These are phyloP conservation scores for Embidobia sp. DNA, from an alignment of 2,888 invertebrate species.

Conservation along the genomic window DNA sequence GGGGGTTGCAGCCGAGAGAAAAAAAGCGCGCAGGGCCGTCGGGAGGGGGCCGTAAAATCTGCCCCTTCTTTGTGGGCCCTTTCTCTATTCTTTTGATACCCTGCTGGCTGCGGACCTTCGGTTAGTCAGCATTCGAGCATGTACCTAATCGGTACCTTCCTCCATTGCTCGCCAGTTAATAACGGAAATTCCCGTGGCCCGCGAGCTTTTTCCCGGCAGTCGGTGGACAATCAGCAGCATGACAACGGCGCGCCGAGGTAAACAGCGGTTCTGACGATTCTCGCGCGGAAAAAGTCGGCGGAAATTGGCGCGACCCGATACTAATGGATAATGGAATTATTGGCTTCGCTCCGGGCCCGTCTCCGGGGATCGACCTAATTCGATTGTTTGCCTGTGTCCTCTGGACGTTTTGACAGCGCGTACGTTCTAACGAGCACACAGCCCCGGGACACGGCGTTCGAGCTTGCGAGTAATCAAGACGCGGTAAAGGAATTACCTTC, in stretches of 20 bases:
- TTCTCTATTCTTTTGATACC: slow-evolving; percentile 81
- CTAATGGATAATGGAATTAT: slow-evolving; percentile 82
- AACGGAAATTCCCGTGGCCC: neutral
- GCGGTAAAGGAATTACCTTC: slow-evolving; percentile 43
- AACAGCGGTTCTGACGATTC: slow-evolving; percentile 4
- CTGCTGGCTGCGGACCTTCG: slow-evolving; percentile 73
- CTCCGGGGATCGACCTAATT: slow-evolving; percentile 82
- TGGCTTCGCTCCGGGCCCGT: slow-evolving; percentile 77
- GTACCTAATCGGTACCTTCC: slow-evolving; percentile 72
- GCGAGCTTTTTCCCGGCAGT: slow-evolving; percentile 7
- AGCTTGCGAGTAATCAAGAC: slow-evolving; percentile 59
- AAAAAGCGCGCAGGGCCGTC: slow-evolving; percentile 48
- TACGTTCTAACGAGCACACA: slow-evolving; percentile 80
- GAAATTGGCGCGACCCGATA: slow-evolving; percentile 81
- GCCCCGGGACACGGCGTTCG: slow-evolving; percentile 73
- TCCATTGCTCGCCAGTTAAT: slow-evolving; percentile 16
- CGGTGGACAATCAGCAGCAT: neutral
- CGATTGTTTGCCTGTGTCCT: slow-evolving; percentile 81
- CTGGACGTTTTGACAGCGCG: slow-evolving; percentile 82
- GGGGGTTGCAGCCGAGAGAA: slow-evolving; percentile 69
- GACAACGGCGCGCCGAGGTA: slow-evolving; percentile 45
- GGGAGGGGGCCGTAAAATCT: slow-evolving; percentile 74
- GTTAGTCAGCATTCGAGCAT: slow-evolving; percentile 81
- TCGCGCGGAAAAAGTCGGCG: slow-evolving; percentile 65
- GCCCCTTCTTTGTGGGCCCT: slow-evolving; percentile 75